Evolutionary conservation across 2,113 vertebrate species (phyloP), one percentile per base, ranked within the genome.

Genomic region (Rhinolophus sinicus): DNA sequence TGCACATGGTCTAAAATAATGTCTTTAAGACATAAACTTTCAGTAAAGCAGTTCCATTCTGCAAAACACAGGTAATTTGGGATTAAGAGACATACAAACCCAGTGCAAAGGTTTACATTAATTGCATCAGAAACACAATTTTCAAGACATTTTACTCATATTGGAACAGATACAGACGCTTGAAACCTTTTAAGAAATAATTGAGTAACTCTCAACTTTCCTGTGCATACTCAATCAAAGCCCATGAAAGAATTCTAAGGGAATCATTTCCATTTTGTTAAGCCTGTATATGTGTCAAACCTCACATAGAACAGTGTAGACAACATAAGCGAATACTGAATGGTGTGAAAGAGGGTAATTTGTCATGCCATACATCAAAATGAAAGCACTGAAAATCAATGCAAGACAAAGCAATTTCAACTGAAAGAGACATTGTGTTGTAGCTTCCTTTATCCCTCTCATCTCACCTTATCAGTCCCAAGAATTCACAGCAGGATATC

Each of bases 371-470:
- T 54, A 64, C 18, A 82, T 78, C 65, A 94, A 89, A 77, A 76
- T 47, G 54, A 90, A 64, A 78, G 40, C 60, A 35, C 0, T 77
- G 77, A 82, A 96, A 95, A 93, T 19, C 12, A 1, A 90, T 84
- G 8, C 44, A 88, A 88, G 47, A 89, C 52, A 92, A 90, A 87
- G 75, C 35, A 88, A 80, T 87, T 91, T 96, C 54, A 88, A 60
- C 26, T n/a, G 8, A 60, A 95, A 86, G 69, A 76, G 56, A 76
- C 22, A 90, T n/a, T 72, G 28, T 70, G 38, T 44, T 84, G 52
- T 84, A n/a, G 47, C 52, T 83, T 84, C 44, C 64, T 50, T 78
- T 40, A 47, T n/a, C 33, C 1, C 1, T 58, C 22, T 44, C 9
- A 24, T 87, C 28, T 26, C 26, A 22, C 16, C 24, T 52, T 10